A percentile compares a stretch with the other conserved stretches of the same genome.
Evolutionary conservation across 2,888 invertebrate genomes (phyloP).

Genomic region (Argyresthia albistria): DNA sequence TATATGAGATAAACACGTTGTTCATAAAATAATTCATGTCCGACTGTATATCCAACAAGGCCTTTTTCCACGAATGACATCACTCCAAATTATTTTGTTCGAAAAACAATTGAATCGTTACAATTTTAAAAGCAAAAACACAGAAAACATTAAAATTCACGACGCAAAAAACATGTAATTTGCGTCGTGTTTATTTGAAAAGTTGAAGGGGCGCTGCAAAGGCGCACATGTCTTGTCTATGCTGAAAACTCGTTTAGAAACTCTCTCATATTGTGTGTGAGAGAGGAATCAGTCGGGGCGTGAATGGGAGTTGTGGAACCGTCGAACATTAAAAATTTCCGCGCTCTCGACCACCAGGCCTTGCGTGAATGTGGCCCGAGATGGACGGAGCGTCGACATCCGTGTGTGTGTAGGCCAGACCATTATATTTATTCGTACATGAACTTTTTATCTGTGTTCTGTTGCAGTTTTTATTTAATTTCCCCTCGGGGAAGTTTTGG

Average conservation of each 20-base stretch:
- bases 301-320: constrained; percentile 18
- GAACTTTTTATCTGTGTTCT: not conserved
- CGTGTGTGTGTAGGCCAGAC: not conserved
- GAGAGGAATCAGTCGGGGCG: constrained; percentile 29
- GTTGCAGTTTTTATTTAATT: not conserved
- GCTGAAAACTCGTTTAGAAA: constrained; percentile 27
- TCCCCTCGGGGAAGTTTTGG: not conserved
- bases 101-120: too few relatives aligned
- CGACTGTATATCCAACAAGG: too few relatives aligned
- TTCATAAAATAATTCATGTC: too few relatives aligned
- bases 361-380: constrained; percentile 25
- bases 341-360: constrained; percentile 38
- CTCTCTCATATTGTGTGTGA: constrained; percentile 29
- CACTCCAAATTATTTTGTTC: too few relatives aligned
- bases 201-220: not conserved
- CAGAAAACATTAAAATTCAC: too few relatives aligned
- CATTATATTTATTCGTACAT: constrained; percentile 2
- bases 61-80: too few relatives aligned
- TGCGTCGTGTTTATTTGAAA: too few relatives aligned
- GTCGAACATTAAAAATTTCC: constrained; percentile 57
- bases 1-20: too few relatives aligned
- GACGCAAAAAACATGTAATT: too few relatives aligned
- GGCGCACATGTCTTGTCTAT: not conserved
- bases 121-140: too few relatives aligned
- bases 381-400: not conserved